Evolutionary conservation across 2,888 invertebrate species (phyloP).

Genomic region (Masnerella sp.): DNA sequence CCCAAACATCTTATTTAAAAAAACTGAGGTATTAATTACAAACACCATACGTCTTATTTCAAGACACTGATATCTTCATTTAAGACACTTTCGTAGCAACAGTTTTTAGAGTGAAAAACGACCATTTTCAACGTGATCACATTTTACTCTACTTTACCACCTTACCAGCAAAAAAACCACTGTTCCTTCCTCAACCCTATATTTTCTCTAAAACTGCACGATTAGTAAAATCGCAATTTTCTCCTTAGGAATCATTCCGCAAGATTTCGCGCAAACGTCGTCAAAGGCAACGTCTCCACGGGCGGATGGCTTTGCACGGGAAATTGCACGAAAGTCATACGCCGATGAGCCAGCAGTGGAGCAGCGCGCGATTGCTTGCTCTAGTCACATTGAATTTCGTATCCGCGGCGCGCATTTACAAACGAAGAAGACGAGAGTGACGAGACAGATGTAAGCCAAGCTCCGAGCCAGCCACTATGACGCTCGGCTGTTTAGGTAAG

Average conservation of each 20-base stretch:
- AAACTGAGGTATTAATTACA: too few relatives aligned
- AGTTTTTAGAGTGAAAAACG: too few relatives aligned
- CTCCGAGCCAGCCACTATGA: conserved; percentile 65
- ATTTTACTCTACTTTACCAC: too few relatives aligned
- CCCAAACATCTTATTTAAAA: too few relatives aligned
- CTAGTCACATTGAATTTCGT: conserved; percentile 57
- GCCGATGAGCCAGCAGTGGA: conserved; percentile 45
- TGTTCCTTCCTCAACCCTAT: too few relatives aligned
- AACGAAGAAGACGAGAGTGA: conserved; percentile 62
- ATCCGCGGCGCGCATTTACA: conserved; percentile 57
- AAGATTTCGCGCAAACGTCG: conserved; percentile 24
- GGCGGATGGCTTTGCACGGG: conserved; percentile 16
- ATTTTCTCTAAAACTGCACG: too few relatives aligned
- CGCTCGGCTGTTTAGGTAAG: conserved; percentile 76
- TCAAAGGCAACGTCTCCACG: conserved; percentile 25
- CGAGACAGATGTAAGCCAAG: conserved; percentile 61
- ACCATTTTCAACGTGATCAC: too few relatives aligned
- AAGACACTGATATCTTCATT: too few relatives aligned
- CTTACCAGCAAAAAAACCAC: too few relatives aligned
- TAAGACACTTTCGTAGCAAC: too few relatives aligned
- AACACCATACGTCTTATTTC: too few relatives aligned
- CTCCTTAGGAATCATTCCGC: conserved; percentile 16
- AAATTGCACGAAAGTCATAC: conserved; percentile 52
- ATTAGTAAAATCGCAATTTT: too few relatives aligned
- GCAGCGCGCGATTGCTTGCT: conserved; percentile 52